A percentile compares a stretch with the other conserved stretches of the same genome.
phyloP scores from a whole-genome alignment of 1,140 invertebrate genomes.

The Fopius arisanus region DNA sequence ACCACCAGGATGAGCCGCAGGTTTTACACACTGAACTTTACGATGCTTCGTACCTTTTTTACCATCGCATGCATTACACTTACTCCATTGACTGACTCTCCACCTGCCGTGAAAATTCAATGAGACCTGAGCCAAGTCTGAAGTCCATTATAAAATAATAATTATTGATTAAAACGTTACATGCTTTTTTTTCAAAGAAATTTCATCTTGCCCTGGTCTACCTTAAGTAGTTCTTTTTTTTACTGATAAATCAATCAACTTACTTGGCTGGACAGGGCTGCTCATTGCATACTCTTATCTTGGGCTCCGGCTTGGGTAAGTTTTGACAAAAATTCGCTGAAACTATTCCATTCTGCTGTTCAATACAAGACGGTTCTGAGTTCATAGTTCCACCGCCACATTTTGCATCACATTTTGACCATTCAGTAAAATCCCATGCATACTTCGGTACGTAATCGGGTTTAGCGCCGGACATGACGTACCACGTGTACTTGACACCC shows the following conservation, averaged over 20 bases:
- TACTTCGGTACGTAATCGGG: slow-evolving; percentile 55
- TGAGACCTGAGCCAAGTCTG: too few relatives aligned
- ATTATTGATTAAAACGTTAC: too few relatives aligned
- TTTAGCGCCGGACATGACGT: slow-evolving; percentile 41
- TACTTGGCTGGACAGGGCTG: slow-evolving; percentile 61
- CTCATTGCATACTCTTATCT: slow-evolving; percentile 59
- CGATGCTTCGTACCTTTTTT: slow-evolving; percentile 56
- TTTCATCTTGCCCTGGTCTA: too few relatives aligned
- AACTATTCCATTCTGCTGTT: slow-evolving; percentile 60
- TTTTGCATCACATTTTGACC: slow-evolving; percentile 55
- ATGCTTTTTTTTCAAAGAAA: too few relatives aligned
- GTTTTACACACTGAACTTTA: slow-evolving; percentile 62
- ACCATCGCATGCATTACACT: slow-evolving; percentile 62
- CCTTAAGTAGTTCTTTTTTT: not conserved
- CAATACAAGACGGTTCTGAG: slow-evolving; percentile 59
- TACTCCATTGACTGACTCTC: slow-evolving; percentile 65
- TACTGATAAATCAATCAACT: not conserved
- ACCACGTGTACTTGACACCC: slow-evolving; percentile 61
- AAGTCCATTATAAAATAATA: too few relatives aligned
- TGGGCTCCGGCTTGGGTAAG: slow-evolving; percentile 50
- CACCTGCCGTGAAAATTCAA: slow-evolving; percentile 50
- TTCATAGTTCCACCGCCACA: slow-evolving; percentile 63
- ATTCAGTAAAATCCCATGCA: slow-evolving; percentile 65
- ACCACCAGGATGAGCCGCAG: slow-evolving; percentile 50
- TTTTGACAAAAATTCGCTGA: slow-evolving; percentile 56